These are phyloP conservation scores for Agrotis puta DNA, from an alignment of 2,888 invertebrate species.

Conservation along the genomic window DNA sequence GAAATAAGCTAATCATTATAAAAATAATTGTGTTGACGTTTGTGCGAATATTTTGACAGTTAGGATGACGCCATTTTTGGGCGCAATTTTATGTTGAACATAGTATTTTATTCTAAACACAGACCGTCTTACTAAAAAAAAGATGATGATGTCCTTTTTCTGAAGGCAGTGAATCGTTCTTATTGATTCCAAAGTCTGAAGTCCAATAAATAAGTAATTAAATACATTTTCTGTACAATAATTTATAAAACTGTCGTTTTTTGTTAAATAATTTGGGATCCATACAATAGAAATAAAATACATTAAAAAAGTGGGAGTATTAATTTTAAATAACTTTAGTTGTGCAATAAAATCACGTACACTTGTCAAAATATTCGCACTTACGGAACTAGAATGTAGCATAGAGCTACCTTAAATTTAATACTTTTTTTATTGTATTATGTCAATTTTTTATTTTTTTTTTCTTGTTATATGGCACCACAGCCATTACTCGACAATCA, in stretches of 20 bases:
- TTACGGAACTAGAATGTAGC: conserved; percentile 73
- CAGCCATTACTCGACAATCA: conserved; percentile 83
- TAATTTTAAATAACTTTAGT: too few relatives aligned
- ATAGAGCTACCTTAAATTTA: conserved; percentile 84
- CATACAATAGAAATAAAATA: too few relatives aligned
- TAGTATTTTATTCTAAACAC: not conserved
- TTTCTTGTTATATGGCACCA: conserved; percentile 88
- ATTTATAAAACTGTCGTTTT: too few relatives aligned
- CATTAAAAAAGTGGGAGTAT: too few relatives aligned
- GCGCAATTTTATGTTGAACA: not conserved
- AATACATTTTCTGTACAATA: too few relatives aligned
- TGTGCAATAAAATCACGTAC: too few relatives aligned
- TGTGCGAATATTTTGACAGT: conserved; percentile 70
- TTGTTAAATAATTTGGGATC: not conserved
- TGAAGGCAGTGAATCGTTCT: too few relatives aligned
- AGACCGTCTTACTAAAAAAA: too few relatives aligned
- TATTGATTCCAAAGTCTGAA: too few relatives aligned
- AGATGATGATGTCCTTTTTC: too few relatives aligned
- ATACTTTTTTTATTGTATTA: conserved; percentile 89
- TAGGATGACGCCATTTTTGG: conserved; percentile 12
- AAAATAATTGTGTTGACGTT: conserved; percentile 79
- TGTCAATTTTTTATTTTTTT: conserved; percentile 87
- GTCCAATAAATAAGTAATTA: too few relatives aligned
- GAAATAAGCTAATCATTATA: conserved; percentile 83
- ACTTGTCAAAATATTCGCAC: conserved; percentile 66